Percentiles rank a stretch among this genome's conserved stretches.
Evolutionary conservation across 2,888 invertebrate genomes (phyloP).

Genomic region (Watsonalla cultraria): DNA sequence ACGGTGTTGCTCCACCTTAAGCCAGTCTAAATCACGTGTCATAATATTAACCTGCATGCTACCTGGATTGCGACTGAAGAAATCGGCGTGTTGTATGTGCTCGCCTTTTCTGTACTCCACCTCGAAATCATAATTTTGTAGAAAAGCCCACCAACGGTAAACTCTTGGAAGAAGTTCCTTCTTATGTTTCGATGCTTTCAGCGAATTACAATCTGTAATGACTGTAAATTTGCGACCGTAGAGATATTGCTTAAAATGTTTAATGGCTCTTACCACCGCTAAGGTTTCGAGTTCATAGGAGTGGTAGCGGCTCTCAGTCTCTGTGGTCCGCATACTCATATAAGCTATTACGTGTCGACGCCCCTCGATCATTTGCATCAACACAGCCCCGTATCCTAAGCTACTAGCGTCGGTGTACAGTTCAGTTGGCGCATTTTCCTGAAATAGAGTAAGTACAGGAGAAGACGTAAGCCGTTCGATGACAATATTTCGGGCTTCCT

Average conservation of each 20-base stretch:
- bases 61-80: conserved; percentile 20
- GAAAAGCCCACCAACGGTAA: conserved; percentile 5
- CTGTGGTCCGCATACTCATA: conserved; percentile 8
- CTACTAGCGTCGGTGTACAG: conserved; percentile 24
- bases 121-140: conserved; percentile 4
- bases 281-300: conserved; percentile 17
- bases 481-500: conserved; percentile 12
- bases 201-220: conserved; percentile 13
- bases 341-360: conserved; percentile 9
- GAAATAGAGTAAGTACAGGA: conserved; percentile 15
- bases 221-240: conserved; percentile 11
- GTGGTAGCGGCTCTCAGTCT: conserved; percentile 13
- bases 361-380: conserved; percentile 8
- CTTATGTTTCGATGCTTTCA: conserved; percentile 6
- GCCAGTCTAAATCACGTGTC: conserved; percentile 17
- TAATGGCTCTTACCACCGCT: conserved; percentile 10
- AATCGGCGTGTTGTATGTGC: conserved; percentile 25
- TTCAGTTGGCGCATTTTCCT: conserved; percentile 10
- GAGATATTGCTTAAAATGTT: conserved; percentile 15
- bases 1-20: conserved; percentile 18
- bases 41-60: conserved; percentile 11
- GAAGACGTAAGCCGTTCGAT: conserved; percentile 11
- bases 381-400: conserved; percentile 18
- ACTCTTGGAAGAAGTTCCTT: conserved; percentile 5
- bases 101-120: conserved; percentile 7